Evolutionary conservation across 1,140 invertebrate species (phyloP).

Genomic region (Zelostemma sp.): DNA sequence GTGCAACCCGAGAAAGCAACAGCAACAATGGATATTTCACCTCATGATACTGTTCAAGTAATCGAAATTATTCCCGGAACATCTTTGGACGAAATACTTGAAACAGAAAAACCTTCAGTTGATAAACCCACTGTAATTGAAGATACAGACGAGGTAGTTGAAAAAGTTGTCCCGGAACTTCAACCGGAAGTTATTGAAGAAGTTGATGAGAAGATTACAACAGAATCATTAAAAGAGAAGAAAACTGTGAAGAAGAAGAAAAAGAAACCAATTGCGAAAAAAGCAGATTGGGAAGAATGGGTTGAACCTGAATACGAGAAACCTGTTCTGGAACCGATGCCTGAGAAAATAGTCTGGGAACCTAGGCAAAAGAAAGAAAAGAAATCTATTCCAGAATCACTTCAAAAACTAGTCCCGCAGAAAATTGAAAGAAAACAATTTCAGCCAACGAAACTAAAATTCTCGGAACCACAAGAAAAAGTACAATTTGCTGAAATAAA

Average conservation of each 20-base stretch:
- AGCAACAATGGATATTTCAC: neutral
- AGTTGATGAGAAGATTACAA: slow-evolving; percentile 15
- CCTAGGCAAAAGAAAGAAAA: slow-evolving; percentile 65
- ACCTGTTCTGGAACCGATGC: slow-evolving; percentile 65
- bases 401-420: slow-evolving; percentile 56
- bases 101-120: neutral
- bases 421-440: slow-evolving; percentile 68
- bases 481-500: slow-evolving; percentile 74
- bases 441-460: slow-evolving; percentile 66
- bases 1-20: slow-evolving; percentile 10
- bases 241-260: slow-evolving; percentile 59
- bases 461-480: slow-evolving; percentile 61
- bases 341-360: slow-evolving; percentile 66
- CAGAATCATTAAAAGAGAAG: slow-evolving; percentile 54
- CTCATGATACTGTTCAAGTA: slow-evolving; percentile 19
- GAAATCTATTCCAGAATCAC: slow-evolving; percentile 42
- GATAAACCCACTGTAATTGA: neutral
- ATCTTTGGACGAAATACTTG: slow-evolving; percentile 15
- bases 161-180: slow-evolving; percentile 32
- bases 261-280: slow-evolving; percentile 60
- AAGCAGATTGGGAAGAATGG: slow-evolving; percentile 68
- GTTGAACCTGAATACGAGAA: slow-evolving; percentile 67
- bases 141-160: slow-evolving; percentile 17
- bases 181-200: slow-evolving; percentile 27
- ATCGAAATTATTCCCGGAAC: slow-evolving; percentile 23